Evolutionary conservation across 2,113 vertebrate genomes (phyloP), one percentile per base, ranked within the genome.

Genomic region (Tringa solitaria): DNA sequence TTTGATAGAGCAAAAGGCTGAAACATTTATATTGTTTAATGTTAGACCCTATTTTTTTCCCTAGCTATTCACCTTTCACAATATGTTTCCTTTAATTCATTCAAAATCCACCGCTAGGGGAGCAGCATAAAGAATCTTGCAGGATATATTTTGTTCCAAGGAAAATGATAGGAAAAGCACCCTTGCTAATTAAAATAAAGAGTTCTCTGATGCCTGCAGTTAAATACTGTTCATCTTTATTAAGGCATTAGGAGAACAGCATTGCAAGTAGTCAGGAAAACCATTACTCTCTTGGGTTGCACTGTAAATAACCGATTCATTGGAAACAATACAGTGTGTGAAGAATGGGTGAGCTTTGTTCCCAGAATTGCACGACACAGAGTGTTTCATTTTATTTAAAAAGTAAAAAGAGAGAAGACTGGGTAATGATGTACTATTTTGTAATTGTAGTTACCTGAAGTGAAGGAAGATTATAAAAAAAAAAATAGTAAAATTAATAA

Each of bases 21-120:
- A 65, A 96, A 93, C 95, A 91, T 93, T 95, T 96, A 82, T 90
- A 63, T 85, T 94, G 53, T 95, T 96, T 91, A 89, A 93, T 93
- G 87, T 79, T 93, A 93, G 86, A 72, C 75, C 10, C 76, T 56
- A 17, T 56, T 85, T 90, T 84, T 77, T 65, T 11, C 41, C 8
- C 65, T 17, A 90, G 68, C 86, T 91, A 91, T 95, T 95, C 90
- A 92, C 64, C 59, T 96, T 84, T 84, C 43, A 87, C 89, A 92
- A 27, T 88, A 73, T 69, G 80, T 87, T 93, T 97, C 80, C 82
- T 95, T 96, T 91, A 92, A 94, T 90, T n/a, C 26, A 92, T 24
- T 90, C 57, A 51, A 87, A 84, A 96, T 94, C 94, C 95, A 84
- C 48, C 96, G 91, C 81, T 94, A 88, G 54, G 39, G 56, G 54